Percentiles rank a stretch among this genome's conserved stretches.
Conservation (phyloP, 2,113 vertebrate species). For the Gorsachius goisagi region DNA sequence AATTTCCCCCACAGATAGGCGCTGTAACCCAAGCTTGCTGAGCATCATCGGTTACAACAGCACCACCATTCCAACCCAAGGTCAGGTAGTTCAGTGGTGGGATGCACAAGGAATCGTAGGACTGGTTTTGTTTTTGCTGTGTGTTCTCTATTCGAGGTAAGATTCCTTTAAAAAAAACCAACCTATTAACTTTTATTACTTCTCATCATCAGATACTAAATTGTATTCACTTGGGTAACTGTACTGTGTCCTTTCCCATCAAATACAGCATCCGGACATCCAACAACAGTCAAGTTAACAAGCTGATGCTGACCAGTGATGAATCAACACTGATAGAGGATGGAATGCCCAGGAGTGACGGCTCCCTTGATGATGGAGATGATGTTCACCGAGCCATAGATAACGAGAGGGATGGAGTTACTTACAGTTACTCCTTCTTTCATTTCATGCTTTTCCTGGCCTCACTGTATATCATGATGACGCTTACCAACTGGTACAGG, state of each 20-base stretch:
- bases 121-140: constrained; percentile 91
- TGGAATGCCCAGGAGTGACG: constrained; percentile 79
- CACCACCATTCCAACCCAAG: constrained; percentile 79
- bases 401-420: constrained; percentile 94
- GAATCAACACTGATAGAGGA: constrained; percentile 96
- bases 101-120: constrained; percentile 97
- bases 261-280: constrained; percentile 90
- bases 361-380: constrained; percentile 81
- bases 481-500: constrained; percentile 99
- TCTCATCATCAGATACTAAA: not conserved
- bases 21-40: constrained; percentile 94
- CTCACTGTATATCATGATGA: constrained; percentile 99
- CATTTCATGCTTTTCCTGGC: constrained; percentile 99
- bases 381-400: constrained; percentile 83
- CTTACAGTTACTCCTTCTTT: constrained; percentile 98
- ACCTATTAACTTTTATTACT: not conserved
- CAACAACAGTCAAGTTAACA: constrained; percentile 93
- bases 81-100: constrained; percentile 94
- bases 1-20: constrained; percentile 77
- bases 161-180: not conserved
- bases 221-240: not conserved
- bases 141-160: constrained; percentile 98
- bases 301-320: constrained; percentile 92
- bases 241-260: not conserved
- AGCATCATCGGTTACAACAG: constrained; percentile 93